A percentile compares a stretch with the other conserved stretches of the same genome.
Conservation (phyloP, 2,113 vertebrate species). For the Notothenia rossii region DNA sequence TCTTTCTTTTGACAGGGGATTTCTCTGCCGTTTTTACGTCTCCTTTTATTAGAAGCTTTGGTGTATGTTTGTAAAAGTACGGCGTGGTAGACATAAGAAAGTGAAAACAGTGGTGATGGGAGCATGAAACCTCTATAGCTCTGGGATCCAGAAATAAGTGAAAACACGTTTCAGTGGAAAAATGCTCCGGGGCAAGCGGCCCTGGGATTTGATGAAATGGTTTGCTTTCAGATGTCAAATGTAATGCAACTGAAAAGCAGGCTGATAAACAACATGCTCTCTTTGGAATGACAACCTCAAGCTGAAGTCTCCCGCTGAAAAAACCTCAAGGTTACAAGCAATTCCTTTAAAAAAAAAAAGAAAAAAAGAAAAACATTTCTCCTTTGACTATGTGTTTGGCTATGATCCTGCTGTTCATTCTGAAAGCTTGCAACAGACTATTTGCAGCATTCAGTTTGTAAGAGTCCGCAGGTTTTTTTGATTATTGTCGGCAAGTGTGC, state of each 20-base stretch:
- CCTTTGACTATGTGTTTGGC: constrained; percentile 53
- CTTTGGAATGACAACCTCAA: constrained; percentile 28
- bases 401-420: constrained; percentile 21
- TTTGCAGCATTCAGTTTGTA: constrained; percentile 56
- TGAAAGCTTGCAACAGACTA: constrained; percentile 39
- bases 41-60: constrained; percentile 25
- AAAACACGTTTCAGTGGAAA: constrained; percentile 76
- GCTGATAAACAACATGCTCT: constrained; percentile 58
- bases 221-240: constrained; percentile 61
- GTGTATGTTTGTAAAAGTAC: constrained; percentile 38
- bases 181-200: constrained; percentile 48
- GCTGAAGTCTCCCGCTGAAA: constrained; percentile 25
- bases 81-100: constrained; percentile 39
- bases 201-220: constrained; percentile 59
- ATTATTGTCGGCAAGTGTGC: constrained; percentile 19
- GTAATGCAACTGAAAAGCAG: constrained; percentile 41
- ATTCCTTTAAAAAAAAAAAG: not conserved
- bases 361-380: not conserved
- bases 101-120: constrained; percentile 31
- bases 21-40: constrained; percentile 18
- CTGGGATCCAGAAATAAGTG: constrained; percentile 63
- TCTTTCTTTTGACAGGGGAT: constrained; percentile 19
- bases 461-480: not conserved
- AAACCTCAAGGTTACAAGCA: constrained; percentile 32
- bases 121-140: constrained; percentile 38